Evolutionary conservation across 2,888 invertebrate genomes (phyloP), one percentile per base, ranked within the genome.

Genomic region (Caenorhabditis imperialis): DNA sequence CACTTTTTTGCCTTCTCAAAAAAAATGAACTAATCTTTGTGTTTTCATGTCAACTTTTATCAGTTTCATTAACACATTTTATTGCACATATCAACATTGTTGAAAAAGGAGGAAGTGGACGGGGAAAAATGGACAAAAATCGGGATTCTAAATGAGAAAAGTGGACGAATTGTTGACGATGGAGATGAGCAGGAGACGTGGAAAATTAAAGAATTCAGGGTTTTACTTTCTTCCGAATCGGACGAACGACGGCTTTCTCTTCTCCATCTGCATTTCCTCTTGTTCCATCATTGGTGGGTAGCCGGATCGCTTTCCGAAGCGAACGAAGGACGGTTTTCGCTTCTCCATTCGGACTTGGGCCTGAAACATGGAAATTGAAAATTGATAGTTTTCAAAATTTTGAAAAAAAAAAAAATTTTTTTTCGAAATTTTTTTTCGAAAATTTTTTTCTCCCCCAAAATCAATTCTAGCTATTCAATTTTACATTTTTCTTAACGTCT

Each of bases 301-400:
- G 38, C 57, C 67, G 37, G 77, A 77, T 16, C 81, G 75, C 62
- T 81, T 81, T 18, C 81, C 81, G 65, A 81, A 81, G 20, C 81
- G 78, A 16, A 81, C 79, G 70, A 81, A 81, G 38, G 79, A 79
- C 40, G 79, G 78, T 63, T 81, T 81, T 58, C 81, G 73, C 65
- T 81, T 81, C 44, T 74, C 67, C 60, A 67, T 69, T 27, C 44
- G 57, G 23, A 63, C 44, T 51, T 58, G 63, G 37, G 57, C 50
- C 71, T 54, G 61, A 23, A 7, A 22, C 37, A 45, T 18, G 7
- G n/a, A 14, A n/a, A 14, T 4, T 6, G n/a, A 16, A 10, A 38
- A 38, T 38, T 12, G 38, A n/a, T n/a, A n/a, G 38, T 4, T 10
- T 10, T 38, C 38, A 7, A n/a, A n/a, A n/a, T n/a, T n/a, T n/a